phyloP scores from a whole-genome alignment of 2,113 vertebrate genomes.

The Hippoglossus stenolepis region DNA sequence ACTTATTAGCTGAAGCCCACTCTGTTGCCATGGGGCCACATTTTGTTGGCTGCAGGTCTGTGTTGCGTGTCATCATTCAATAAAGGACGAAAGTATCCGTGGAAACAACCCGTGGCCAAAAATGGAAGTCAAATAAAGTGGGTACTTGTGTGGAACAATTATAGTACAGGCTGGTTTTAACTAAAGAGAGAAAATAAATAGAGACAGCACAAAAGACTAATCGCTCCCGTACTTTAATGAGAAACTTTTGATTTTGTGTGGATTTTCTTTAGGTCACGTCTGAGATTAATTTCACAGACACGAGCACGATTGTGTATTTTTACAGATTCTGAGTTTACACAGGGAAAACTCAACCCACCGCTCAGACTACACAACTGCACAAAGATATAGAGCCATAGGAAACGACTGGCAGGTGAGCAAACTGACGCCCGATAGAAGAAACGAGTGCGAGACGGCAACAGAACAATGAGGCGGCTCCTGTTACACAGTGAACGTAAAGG shows the following conservation, averaged over 20 bases:
- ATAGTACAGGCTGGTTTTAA: background rate
- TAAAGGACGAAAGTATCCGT: slow-evolving; percentile 50
- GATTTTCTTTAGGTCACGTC: slow-evolving; percentile 8
- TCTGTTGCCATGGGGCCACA: slow-evolving; percentile 79
- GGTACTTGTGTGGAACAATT: slow-evolving; percentile 6
- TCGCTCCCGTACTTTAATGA: background rate
- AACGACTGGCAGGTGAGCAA: slow-evolving; percentile 47
- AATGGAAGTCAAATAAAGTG: slow-evolving; percentile 16
- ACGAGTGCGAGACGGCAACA: slow-evolving; percentile 12
- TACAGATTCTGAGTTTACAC: background rate
- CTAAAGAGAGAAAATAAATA: slow-evolving; percentile 2
- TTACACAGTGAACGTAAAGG: slow-evolving; percentile 62
- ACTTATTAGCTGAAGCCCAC: slow-evolving; percentile 77
- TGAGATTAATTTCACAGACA: slow-evolving; percentile 10
- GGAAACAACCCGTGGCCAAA: slow-evolving; percentile 30
- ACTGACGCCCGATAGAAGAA: slow-evolving; percentile 32
- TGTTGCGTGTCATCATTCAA: slow-evolving; percentile 61
- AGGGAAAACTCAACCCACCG: background rate
- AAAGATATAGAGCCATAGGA: slow-evolving; percentile 2
- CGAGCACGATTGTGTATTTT: background rate
- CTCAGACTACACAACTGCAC: no score
- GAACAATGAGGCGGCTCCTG: slow-evolving; percentile 63
- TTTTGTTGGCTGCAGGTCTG: slow-evolving; percentile 50
- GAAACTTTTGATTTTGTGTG: background rate
- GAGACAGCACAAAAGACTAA: background rate